Evolutionary conservation across 2,113 vertebrate species (phyloP), one percentile per base, ranked within the genome.

Genomic region (Vanacampus margaritifer): DNA sequence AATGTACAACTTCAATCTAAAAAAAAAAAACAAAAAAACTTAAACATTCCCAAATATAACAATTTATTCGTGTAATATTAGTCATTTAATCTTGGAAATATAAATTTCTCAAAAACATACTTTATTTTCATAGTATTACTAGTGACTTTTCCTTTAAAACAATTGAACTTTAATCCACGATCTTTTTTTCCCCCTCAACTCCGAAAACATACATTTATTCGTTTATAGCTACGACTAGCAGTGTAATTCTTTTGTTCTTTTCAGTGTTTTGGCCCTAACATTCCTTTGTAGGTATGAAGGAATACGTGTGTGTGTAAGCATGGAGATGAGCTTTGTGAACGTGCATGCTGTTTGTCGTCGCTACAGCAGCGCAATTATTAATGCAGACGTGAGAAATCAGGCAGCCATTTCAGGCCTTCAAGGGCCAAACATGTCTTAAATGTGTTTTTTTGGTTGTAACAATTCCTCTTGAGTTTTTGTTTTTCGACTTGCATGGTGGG

Each of bases 311-410:
- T n/a, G 54, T 17, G 13, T 9, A n/a, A 10, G 48, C 48, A n/a
- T 50, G 48, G 21, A 50, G 26, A 56, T 13, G 54, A 56, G 4
- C 51, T 65, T 74, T 74, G 48, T 28, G 66, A 76, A 57, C 75
- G 60, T 73, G 84, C 86, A 82, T 83, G 81, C 73, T 71, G 53
- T 73, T 72, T 71, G 72, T 51, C 8, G 21, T n/a, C 46, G 17
- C 17, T 6, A 7, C 17, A 10, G 48, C 67, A 68, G 59, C 62
- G 71, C 67, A 75, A 17, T 56, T 12, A 16, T 4, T 16, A 26
- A 6, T 17, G 13, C 26, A 32, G 24, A 13, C 13, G n/a, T 24
- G 51, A 26, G 51, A 13, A 13, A 24, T 23, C 51, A 10, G 12
- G 10, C 23, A 1, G 23, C 23, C n/a, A 53, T 53, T 53, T 53